Evolutionary conservation across 2,113 vertebrate genomes (phyloP).

Genomic region (Porphyrio hochstetteri): DNA sequence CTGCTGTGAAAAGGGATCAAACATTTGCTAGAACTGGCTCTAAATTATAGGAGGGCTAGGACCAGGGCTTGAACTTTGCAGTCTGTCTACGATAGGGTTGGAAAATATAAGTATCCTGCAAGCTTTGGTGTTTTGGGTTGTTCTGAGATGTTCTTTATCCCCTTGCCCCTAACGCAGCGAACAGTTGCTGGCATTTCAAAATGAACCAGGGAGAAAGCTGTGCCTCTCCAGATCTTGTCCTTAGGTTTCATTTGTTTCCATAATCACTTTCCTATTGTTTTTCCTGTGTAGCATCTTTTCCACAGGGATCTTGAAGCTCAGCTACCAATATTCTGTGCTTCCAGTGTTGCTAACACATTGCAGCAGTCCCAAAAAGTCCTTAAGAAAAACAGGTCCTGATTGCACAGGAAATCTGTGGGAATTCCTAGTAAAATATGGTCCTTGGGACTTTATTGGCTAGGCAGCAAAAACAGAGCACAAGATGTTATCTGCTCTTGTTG

Average conservation of each 20-base stretch:
- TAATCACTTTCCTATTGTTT: background rate
- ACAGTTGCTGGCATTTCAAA: background rate
- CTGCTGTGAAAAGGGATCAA: background rate
- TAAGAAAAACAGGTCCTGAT: background rate
- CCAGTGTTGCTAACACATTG: background rate
- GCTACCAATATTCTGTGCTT: background rate
- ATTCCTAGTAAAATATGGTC: background rate
- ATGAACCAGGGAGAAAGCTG: rapidly evolving
- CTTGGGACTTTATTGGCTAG: background rate
- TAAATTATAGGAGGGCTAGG: no score
- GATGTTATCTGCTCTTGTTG: background rate
- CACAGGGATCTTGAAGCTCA: background rate
- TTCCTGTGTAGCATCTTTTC: background rate
- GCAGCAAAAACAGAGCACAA: background rate
- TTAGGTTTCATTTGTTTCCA: background rate
- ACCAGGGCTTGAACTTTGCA: background rate
- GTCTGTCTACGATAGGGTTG: no score
- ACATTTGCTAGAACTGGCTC: background rate
- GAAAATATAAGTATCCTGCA: background rate
- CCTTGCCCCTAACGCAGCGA: background rate
- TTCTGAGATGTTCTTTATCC: background rate
- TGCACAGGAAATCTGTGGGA: background rate
- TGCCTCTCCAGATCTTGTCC: background rate
- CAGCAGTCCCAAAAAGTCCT: background rate
- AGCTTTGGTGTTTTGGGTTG: background rate